A percentile compares a stretch with the other conserved stretches of the same genome.
These are phyloP conservation scores for Nipponacmea schrenckii DNA, from an alignment of 2,888 invertebrate genomes.

Conservation along the genomic window DNA sequence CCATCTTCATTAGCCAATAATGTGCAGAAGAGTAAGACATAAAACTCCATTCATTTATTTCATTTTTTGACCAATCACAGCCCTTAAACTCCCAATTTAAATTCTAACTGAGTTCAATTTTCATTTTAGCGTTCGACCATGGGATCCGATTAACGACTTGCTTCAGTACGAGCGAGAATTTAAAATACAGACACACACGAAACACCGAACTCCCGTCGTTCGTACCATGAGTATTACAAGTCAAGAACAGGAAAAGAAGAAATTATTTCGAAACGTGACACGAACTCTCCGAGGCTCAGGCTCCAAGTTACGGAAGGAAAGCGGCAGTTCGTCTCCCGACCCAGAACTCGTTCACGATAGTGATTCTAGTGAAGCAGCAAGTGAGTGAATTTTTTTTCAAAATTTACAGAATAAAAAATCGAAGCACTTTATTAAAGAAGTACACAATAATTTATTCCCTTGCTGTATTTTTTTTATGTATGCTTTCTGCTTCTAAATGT, in stretches of 20 bases:
- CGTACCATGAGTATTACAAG: conserved; percentile 79
- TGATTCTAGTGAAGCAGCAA: conserved; percentile 46
- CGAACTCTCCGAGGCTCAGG: conserved; percentile 35
- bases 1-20: no score
- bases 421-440: no score
- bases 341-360: conserved; percentile 45
- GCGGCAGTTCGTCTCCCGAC: conserved; percentile 52
- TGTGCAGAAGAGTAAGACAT: no score
- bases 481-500: no score
- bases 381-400: conserved; percentile 22
- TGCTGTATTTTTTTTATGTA: no score
- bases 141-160: conserved; percentile 87
- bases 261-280: conserved; percentile 31
- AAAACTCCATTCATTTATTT: neutral
- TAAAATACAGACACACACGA: conserved; percentile 81
- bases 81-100: no score
- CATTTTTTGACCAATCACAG: no score
- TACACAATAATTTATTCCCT: no score
- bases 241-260: conserved; percentile 65
- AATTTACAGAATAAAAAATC: no score
- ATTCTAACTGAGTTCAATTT: neutral
- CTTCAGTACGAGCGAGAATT: conserved; percentile 88
- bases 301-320: conserved; percentile 44
- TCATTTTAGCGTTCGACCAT: conserved; percentile 76
- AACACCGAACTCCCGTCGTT: conserved; percentile 80